These are phyloP conservation scores for Meandrina meandrites DNA, from an alignment of 92 coral and sea anemone species.

Conservation along the genomic window DNA sequence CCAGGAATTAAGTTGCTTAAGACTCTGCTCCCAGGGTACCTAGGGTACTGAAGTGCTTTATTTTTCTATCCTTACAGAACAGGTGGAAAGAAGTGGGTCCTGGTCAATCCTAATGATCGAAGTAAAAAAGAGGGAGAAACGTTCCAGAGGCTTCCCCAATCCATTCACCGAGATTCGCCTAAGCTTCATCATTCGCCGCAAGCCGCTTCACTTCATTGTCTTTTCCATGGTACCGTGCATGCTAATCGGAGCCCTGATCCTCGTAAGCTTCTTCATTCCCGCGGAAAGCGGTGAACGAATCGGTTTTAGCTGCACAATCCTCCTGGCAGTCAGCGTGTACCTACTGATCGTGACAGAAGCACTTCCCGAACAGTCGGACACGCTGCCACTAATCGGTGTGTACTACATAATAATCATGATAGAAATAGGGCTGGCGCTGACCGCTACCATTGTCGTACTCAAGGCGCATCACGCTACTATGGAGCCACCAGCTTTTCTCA, in stretches of 20 bases:
- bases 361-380: conserved; percentile 83
- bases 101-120: conserved; percentile 61
- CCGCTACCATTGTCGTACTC: conserved; percentile 65
- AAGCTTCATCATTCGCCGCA: conserved; percentile 58
- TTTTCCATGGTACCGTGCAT: conserved; percentile 76
- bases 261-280: conserved; percentile 77
- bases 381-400: conserved; percentile 71
- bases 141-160: conserved; percentile 41
- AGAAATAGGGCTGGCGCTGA: conserved; percentile 64
- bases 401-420: conserved; percentile 68
- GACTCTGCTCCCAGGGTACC: no score
- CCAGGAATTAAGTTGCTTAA: no score
- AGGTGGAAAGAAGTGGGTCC: conserved; percentile 7
- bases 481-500: conserved; percentile 47
- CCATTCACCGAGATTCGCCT: conserved; percentile 65
- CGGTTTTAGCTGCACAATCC: conserved; percentile 71
- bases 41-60: background rate
- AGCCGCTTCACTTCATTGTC: conserved; percentile 72
- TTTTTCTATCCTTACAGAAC: background rate
- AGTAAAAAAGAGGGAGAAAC: conserved; percentile 6
- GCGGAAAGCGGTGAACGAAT: conserved; percentile 88
- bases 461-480: conserved; percentile 45
- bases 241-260: conserved; percentile 59
- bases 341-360: conserved; percentile 70
- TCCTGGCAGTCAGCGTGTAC: conserved; percentile 78